phyloP scores from a whole-genome alignment of 2,797 vertebrate species.

The Catostomus latipinnis region DNA sequence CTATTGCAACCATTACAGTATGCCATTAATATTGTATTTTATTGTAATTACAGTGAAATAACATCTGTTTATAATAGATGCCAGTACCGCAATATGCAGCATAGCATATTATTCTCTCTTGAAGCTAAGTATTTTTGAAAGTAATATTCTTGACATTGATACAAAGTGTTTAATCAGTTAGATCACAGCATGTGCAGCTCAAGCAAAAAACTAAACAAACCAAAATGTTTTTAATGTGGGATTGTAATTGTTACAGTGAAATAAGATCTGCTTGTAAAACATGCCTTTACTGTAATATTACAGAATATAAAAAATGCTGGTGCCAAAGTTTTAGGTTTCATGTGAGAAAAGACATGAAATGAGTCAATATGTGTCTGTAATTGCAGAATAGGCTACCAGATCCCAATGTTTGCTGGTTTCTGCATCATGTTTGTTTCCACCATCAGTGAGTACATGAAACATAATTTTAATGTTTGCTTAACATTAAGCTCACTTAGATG shows the following conservation, averaged over 20 bases:
- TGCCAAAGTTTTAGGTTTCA: background rate
- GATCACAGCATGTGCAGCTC: too few relatives aligned
- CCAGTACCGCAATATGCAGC: background rate
- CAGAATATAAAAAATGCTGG: background rate
- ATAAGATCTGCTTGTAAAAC: too few relatives aligned
- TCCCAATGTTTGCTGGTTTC: conserved; percentile 95
- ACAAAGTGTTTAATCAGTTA: too few relatives aligned
- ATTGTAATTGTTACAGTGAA: too few relatives aligned
- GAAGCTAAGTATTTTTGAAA: background rate
- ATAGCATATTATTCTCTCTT: background rate
- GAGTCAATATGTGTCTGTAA: conserved; percentile 12
- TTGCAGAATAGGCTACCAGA: conserved; percentile 94
- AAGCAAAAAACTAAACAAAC: too few relatives aligned
- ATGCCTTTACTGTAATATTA: too few relatives aligned
- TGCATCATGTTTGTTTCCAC: conserved; percentile 98
- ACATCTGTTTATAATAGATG: too few relatives aligned
- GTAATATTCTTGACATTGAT: too few relatives aligned
- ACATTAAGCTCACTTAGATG: background rate
- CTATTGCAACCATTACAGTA: too few relatives aligned
- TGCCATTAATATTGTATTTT: background rate
- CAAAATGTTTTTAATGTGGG: too few relatives aligned
- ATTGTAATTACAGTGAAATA: too few relatives aligned
- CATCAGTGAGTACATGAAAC: conserved; percentile 86
- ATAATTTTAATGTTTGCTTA: background rate
- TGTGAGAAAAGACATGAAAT: background rate